phyloP scores from a whole-genome alignment of 2,888 invertebrate species.

The Galeruca laticollis region DNA sequence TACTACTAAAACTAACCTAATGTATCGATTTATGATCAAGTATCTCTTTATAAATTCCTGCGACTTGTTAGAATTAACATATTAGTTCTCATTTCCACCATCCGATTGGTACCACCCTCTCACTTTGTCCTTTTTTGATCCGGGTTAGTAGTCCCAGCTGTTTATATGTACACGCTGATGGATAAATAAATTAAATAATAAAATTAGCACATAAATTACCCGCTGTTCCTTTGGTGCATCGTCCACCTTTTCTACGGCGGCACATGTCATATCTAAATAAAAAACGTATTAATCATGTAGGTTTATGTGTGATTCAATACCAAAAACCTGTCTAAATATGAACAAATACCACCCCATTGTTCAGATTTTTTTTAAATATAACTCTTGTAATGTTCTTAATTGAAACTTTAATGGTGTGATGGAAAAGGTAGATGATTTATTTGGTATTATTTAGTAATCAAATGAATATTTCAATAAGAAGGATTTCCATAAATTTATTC shows the following conservation, averaged over 20 bases:
- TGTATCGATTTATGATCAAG: not conserved
- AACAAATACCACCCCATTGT: conserved; percentile 3
- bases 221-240: conserved; percentile 98
- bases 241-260: conserved; percentile 94
- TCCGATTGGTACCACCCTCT: conserved; percentile 33
- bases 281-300: conserved; percentile 21
- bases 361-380: conserved; percentile 1
- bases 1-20: not conserved
- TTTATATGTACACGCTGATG: conserved; percentile 46
- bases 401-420: not conserved
- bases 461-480: too few relatives aligned
- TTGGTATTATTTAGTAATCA: too few relatives aligned
- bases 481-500: too few relatives aligned
- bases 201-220: conserved; percentile 73
- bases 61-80: conserved; percentile 26
- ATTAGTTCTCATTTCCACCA: conserved; percentile 40
- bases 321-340: not conserved
- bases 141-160: conserved; percentile 46
- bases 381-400: not conserved
- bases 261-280: conserved; percentile 95
- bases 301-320: not conserved
- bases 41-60: conserved; percentile 14
- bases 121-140: conserved; percentile 32
- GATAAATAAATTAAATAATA: conserved; percentile 33
- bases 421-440: too few relatives aligned